Base-by-base conservation (phyloP, 37 sponge, comb jelly and placozoan species). In the Diacarnus erythraeanus region DNA sequence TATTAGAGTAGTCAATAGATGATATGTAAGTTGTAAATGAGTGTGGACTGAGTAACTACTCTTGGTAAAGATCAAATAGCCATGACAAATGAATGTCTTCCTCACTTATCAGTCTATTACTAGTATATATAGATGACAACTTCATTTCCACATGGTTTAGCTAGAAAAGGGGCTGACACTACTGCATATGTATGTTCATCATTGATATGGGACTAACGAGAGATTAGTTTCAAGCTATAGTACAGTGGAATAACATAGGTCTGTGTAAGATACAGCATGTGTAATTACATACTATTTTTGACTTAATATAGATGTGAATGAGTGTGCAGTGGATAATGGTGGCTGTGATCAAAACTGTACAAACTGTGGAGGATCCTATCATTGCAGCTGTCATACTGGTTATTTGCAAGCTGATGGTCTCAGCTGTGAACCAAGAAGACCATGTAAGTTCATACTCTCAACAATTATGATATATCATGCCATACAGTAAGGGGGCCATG, bases 311-410 rank as follows among this genome's bases (percentile, higher is more conserved):
- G 64, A 61, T 61, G 29, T 29, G 21, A 60, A 88, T 74, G 89
- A 88, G 61, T 88, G 89, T 82, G 83, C 58, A 4, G 2, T 44
- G 1, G 54, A 72, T 47, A 77, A 82, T 40, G 83, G 83, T 20
- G 83, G 75, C 56, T 88, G 89, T 57, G 21, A 75, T 6, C 89
- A 88, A 15, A 61, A 44, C 4, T 88, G 89, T 61, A 76, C 63
- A 57, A 88, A 88, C 47, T 82, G 72, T 47, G 83, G 77, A 54
- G 89, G 89, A 0, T 71, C 83, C 30, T 82, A 79, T 40, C 6
- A 15, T 20, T 88, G 89, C 78, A 41, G 38, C 20, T 88, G 43
- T 66, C 3, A 23, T 27, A 77, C 77, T 38, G 65, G 34, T 0
- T 76, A 47, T 2, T 76, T 83, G n/a, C 65, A 64, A 40, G 33